Conservation (phyloP, 2,113 vertebrate genomes). For the Bos javanicus region DNA sequence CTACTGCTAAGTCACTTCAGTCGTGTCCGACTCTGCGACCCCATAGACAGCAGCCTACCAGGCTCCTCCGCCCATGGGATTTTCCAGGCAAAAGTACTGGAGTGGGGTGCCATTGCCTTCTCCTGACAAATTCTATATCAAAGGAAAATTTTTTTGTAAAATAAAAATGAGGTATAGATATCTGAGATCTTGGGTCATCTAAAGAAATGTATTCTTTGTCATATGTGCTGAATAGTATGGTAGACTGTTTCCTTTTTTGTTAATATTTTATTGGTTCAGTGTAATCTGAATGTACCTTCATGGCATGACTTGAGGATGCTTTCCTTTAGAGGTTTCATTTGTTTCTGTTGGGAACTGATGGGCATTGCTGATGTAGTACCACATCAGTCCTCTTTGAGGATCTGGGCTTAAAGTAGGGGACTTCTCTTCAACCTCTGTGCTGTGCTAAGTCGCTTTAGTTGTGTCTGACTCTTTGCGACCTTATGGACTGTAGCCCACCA, state of each 20-base stretch:
- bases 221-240: not conserved
- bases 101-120: no score
- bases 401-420: not conserved
- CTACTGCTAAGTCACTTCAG: no score
- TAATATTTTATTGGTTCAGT: conserved; percentile 34
- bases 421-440: not conserved
- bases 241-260: not conserved
- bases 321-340: conserved; percentile 10
- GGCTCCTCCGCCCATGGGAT: no score
- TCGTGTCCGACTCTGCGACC: no score
- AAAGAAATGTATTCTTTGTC: not conserved
- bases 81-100: no score
- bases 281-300: not conserved
- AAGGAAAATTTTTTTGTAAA: not conserved
- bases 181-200: not conserved
- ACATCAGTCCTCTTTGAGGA: not conserved
- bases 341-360: not conserved
- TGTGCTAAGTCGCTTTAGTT: not conserved
- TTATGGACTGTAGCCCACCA: not conserved
- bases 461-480: not conserved
- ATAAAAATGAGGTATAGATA: not conserved
- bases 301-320: not conserved
- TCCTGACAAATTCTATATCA: not conserved
- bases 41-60: no score
- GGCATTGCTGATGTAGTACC: not conserved